Percentiles rank a stretch among this genome's conserved stretches.
Conservation (phyloP, 1,140 invertebrate genomes). For the Atta texana region DNA sequence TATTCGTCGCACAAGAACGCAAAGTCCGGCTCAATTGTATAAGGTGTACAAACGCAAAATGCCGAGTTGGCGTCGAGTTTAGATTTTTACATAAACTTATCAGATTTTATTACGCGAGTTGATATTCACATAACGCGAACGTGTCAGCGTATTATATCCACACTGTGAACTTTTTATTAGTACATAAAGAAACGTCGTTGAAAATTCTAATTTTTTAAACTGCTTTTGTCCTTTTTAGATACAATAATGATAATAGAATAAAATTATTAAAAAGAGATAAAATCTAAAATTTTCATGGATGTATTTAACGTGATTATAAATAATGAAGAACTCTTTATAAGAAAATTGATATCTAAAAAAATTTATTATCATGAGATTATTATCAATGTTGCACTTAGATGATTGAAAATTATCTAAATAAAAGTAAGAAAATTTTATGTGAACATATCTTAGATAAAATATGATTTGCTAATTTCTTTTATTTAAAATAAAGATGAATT, state of each 20-base stretch:
- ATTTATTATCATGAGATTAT: too few species aligned
- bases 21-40: constrained; percentile 22
- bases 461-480: too few species aligned
- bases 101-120: neutral
- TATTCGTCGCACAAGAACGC: constrained; percentile 22
- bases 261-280: neutral
- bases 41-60: constrained; percentile 30
- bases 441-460: too few species aligned
- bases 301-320: neutral
- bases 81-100: constrained; percentile 12
- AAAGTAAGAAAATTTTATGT: too few species aligned
- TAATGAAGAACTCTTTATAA: neutral
- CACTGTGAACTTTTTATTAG: neutral
- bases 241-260: neutral
- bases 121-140: neutral
- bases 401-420: too few species aligned
- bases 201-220: neutral
- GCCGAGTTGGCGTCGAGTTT: neutral
- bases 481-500: too few species aligned
- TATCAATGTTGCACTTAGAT: too few species aligned
- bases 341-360: neutral
- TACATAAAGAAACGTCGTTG: too few species aligned
- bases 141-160: neutral
- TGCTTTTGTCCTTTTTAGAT: neutral
- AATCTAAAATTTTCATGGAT: neutral